These are phyloP conservation scores for Lipophrys pholis DNA, from an alignment of 2,113 vertebrate genomes.

Conservation along the genomic window DNA sequence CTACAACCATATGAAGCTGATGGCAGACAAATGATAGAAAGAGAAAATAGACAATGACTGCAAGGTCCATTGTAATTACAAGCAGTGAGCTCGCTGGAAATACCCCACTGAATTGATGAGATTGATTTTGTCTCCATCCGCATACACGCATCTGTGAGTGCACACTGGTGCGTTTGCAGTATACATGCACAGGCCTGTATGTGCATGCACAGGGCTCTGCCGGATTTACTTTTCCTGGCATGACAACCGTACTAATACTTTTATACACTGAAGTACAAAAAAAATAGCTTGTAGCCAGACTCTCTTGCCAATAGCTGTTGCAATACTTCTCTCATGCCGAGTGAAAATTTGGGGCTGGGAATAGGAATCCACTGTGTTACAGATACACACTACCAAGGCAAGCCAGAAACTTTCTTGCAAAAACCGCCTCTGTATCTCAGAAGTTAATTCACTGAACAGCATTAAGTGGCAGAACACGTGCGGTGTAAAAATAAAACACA, in stretches of 20 bases:
- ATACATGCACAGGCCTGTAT: constrained; percentile 36
- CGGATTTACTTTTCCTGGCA: constrained; percentile 78
- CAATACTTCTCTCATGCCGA: constrained; percentile 67
- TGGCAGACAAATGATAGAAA: constrained; percentile 69
- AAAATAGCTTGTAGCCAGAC: constrained; percentile 60
- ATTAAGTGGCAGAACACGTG: constrained; percentile 37
- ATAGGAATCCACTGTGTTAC: constrained; percentile 56
- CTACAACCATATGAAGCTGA: constrained; percentile 76
- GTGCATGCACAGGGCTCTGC: constrained; percentile 49
- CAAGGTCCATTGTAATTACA: constrained; percentile 79
- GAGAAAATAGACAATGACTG: constrained; percentile 76
- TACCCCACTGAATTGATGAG: constrained; percentile 75
- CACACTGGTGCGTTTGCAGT: constrained; percentile 26
- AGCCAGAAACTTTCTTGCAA: constrained; percentile 48
- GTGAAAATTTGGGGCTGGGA: constrained; percentile 53
- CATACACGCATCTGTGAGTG: constrained; percentile 44
- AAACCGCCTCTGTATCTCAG: constrained; percentile 24
- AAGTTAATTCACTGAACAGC: constrained; percentile 22
- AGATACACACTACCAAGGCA: constrained; percentile 52
- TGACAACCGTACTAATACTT: constrained; percentile 63
- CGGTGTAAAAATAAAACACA: constrained; percentile 30
- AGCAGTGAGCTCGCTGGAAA: constrained; percentile 73
- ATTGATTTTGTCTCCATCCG: constrained; percentile 71
- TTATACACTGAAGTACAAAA: constrained; percentile 65
- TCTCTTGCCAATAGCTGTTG: constrained; percentile 73